Evolutionary conservation across 1,140 invertebrate genomes (phyloP).

Genomic region (Mactra quadrangularis): DNA sequence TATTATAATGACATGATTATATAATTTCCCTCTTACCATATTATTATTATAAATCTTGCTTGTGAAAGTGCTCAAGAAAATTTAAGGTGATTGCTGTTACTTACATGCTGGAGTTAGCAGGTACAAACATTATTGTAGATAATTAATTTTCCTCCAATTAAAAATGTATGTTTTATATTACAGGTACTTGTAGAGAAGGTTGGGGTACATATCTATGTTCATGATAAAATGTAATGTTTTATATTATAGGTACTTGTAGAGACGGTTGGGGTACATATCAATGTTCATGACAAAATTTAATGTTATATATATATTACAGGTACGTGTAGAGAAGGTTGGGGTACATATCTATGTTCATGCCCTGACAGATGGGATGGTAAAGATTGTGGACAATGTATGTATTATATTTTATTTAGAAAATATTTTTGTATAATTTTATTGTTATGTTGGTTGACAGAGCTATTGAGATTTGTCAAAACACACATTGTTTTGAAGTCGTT

Average conservation of each 20-base stretch:
- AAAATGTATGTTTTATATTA: neutral
- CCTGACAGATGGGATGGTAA: slow-evolving; percentile 93
- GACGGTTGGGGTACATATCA: slow-evolving; percentile 95
- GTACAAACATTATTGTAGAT: too few relatives aligned
- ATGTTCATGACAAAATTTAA: too few relatives aligned
- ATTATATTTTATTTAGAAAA: neutral
- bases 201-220: slow-evolving; percentile 95
- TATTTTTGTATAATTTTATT: neutral
- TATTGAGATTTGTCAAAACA: too few relatives aligned
- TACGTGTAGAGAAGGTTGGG: slow-evolving; percentile 94
- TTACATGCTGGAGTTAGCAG: too few relatives aligned
- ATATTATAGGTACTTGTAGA: slow-evolving; percentile 87
- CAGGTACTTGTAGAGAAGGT: slow-evolving; percentile 91
- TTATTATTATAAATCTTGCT: too few relatives aligned
- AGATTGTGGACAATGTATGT: slow-evolving; percentile 91
- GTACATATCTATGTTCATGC: slow-evolving; percentile 94
- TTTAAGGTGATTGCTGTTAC: too few relatives aligned
- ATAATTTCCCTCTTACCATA: too few relatives aligned
- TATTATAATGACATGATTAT: too few relatives aligned
- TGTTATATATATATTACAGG: slow-evolving; percentile 81
- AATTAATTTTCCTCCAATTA: too few relatives aligned
- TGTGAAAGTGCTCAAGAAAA: too few relatives aligned
- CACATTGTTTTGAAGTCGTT: too few relatives aligned
- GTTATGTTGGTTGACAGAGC: neutral
- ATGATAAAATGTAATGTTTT: too few relatives aligned